Evolutionary conservation across 2,888 invertebrate species (phyloP).

Genomic region (Atethmia centrago): DNA sequence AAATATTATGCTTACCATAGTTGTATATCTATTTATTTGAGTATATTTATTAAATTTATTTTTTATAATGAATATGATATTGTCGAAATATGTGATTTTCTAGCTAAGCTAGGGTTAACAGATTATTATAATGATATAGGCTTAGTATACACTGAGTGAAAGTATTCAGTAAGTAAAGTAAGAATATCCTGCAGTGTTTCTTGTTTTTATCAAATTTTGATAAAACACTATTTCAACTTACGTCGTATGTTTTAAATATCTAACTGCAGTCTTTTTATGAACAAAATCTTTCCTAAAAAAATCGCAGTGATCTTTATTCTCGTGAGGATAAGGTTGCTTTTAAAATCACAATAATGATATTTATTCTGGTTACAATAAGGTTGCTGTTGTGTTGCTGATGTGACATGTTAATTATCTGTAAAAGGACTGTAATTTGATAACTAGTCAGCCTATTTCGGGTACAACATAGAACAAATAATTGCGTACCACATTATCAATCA

Average conservation of each 20-base stretch:
- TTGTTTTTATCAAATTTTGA: not conserved
- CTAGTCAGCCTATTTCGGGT: not conserved
- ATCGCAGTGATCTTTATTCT: not conserved
- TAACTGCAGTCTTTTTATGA: not conserved
- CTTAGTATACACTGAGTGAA: constrained; percentile 34
- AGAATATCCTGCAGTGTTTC: not conserved
- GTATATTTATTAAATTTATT: constrained; percentile 27
- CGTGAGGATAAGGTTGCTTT: not conserved
- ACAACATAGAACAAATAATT: too few species aligned
- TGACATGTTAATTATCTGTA: not conserved
- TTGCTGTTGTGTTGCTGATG: not conserved
- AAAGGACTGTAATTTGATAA: not conserved
- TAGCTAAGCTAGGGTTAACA: constrained; percentile 66
- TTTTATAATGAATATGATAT: constrained; percentile 46
- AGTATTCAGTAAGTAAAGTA: too few species aligned
- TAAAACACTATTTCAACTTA: not conserved
- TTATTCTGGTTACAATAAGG: not conserved
- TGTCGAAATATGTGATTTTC: constrained; percentile 61
- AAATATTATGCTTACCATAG: constrained; percentile 18
- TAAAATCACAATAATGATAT: not conserved
- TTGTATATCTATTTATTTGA: constrained; percentile 31
- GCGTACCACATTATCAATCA: too few species aligned
- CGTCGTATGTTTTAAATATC: too few species aligned
- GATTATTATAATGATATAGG: constrained; percentile 24
- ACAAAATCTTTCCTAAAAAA: too few species aligned